phyloP scores from a whole-genome alignment of 2,113 vertebrate genomes.

The Rhinopomastus cyanomelas region DNA sequence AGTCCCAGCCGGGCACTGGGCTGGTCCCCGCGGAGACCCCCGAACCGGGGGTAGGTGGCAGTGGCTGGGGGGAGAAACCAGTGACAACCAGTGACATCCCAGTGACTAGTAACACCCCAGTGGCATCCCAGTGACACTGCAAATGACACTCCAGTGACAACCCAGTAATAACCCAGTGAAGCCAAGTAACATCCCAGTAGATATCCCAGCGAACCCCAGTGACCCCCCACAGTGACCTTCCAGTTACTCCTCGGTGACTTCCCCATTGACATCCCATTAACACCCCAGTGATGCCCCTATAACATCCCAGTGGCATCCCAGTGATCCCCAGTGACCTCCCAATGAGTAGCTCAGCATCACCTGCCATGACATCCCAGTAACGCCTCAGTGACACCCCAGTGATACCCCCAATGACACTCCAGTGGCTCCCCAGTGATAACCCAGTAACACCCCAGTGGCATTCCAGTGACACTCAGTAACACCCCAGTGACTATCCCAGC shows the following conservation, averaged over 20 bases:
- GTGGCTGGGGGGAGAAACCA: slow-evolving; percentile 65
- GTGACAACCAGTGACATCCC: background rate
- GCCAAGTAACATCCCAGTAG: background rate
- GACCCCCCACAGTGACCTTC: too few relatives aligned
- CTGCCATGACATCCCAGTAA: fast-evolving
- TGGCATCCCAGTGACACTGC: background rate
- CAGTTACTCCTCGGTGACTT: too few relatives aligned
- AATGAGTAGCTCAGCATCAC: too few relatives aligned
- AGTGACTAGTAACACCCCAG: fast-evolving
- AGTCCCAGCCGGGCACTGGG: slow-evolving; percentile 83
- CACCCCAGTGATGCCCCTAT: fast-evolving
- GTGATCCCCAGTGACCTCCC: fast-evolving
- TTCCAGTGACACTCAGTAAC: background rate
- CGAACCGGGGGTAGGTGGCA: slow-evolving; percentile 82
- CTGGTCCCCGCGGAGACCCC: slow-evolving; percentile 85
- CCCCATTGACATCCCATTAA: background rate
- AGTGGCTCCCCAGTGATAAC: background rate
- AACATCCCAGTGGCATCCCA: fast-evolving
- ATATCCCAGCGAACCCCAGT: background rate
- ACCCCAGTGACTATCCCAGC: too few relatives aligned
- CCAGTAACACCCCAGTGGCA: background rate
- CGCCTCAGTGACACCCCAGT: too few relatives aligned
- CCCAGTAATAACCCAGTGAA: fast-evolving
- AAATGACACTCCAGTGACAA: background rate
- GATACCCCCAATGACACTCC: background rate